These are phyloP conservation scores for Sepioteuthis lessoniana DNA, from an alignment of 2,888 invertebrate genomes.

Conservation along the genomic window DNA sequence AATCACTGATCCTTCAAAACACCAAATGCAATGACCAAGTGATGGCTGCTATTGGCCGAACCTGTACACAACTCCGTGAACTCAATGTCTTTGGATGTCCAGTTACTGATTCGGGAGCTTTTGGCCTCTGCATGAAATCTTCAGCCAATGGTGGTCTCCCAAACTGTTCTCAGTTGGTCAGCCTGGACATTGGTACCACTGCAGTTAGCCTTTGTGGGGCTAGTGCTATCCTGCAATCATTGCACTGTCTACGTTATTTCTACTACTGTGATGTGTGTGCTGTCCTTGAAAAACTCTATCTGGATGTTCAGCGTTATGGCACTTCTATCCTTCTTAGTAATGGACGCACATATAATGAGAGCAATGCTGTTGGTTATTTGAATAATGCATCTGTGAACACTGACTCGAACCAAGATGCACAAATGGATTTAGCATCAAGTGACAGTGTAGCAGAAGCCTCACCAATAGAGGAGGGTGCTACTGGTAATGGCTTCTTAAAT, in stretches of 20 bases:
- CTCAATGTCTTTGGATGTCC: slow-evolving; percentile 55
- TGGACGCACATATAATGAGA: not conserved
- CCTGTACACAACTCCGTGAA: slow-evolving; percentile 51
- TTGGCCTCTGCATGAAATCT: slow-evolving; percentile 52
- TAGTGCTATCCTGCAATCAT: slow-evolving; percentile 45
- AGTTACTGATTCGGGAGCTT: slow-evolving; percentile 55
- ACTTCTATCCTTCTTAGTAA: not conserved
- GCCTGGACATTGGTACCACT: slow-evolving; percentile 50
- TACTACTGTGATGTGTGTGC: slow-evolving; percentile 47
- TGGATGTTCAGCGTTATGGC: not conserved
- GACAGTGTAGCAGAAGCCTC: slow-evolving; percentile 8
- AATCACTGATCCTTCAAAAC: slow-evolving; percentile 55
- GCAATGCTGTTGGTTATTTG: not conserved
- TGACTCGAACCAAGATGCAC: not conserved
- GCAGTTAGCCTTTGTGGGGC: slow-evolving; percentile 48
- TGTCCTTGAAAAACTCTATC: slow-evolving; percentile 42
- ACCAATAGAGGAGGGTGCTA: not conserved
- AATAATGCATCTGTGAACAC: not conserved
- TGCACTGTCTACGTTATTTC: slow-evolving; percentile 48
- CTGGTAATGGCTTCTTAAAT: not conserved
- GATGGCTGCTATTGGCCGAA: slow-evolving; percentile 54
- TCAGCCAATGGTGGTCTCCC: slow-evolving; percentile 48
- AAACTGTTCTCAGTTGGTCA: slow-evolving; percentile 50
- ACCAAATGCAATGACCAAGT: slow-evolving; percentile 63
- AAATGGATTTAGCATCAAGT: not conserved